Evolutionary conservation across 2,113 vertebrate species (phyloP).

Genomic region (Gnathonemus echidnorhynchus): DNA sequence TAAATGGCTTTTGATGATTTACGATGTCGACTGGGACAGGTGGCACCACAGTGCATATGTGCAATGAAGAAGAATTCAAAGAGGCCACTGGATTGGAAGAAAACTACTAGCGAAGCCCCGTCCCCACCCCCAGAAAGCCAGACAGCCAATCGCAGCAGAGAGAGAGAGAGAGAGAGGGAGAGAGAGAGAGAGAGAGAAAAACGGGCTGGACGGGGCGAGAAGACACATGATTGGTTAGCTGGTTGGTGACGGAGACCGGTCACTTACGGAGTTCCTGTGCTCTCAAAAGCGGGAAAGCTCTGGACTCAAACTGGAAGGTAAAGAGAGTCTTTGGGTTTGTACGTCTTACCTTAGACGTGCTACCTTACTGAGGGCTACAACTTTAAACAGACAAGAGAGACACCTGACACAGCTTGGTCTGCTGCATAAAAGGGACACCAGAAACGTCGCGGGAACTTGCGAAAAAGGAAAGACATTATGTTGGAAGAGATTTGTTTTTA

Average conservation of each 20-base stretch:
- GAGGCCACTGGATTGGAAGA: slow-evolving; percentile 43
- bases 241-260: slow-evolving; percentile 50
- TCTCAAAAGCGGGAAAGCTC: slow-evolving; percentile 95
- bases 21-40: slow-evolving; percentile 37
- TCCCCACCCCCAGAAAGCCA: slow-evolving; percentile 42
- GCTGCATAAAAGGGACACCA: slow-evolving; percentile 19
- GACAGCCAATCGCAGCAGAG: slow-evolving; percentile 55
- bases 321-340: slow-evolving; percentile 77
- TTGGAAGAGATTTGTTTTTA: neutral
- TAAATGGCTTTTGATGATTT: slow-evolving; percentile 37
- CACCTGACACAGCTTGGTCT: slow-evolving; percentile 43
- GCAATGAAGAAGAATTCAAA: slow-evolving; percentile 30
- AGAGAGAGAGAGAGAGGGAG: slow-evolving; percentile 30
- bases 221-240: slow-evolving; percentile 44
- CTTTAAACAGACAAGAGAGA: slow-evolving; percentile 28
- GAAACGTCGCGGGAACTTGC: neutral
- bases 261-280: slow-evolving; percentile 84
- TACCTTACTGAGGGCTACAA: slow-evolving; percentile 30
- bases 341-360: slow-evolving; percentile 43
- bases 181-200: neutral
- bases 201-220: slow-evolving; percentile 30
- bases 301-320: slow-evolving; percentile 91
- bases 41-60: slow-evolving; percentile 22
- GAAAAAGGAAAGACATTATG: neutral
- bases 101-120: slow-evolving; percentile 46